phyloP scores from a whole-genome alignment of 1,140 invertebrate species.

The Telenomus remus region DNA sequence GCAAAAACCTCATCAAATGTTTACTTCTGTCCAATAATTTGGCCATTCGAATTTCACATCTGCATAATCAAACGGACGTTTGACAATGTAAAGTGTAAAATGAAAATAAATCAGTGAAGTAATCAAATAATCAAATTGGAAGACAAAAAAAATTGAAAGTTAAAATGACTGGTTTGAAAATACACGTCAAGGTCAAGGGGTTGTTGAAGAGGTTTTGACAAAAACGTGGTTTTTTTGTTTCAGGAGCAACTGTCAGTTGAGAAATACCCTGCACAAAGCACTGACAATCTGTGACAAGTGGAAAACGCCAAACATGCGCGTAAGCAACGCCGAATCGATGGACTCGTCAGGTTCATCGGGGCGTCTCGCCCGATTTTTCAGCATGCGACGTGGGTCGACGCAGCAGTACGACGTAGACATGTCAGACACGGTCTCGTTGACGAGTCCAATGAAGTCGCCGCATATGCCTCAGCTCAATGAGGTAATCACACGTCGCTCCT shows the following conservation, averaged over 20 bases:
- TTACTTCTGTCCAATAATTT: no score
- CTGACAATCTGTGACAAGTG: slow-evolving; percentile 83
- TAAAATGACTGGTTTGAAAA: no score
- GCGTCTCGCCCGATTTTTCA: slow-evolving; percentile 87
- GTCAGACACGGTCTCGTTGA: slow-evolving; percentile 69
- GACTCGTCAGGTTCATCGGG: slow-evolving; percentile 79
- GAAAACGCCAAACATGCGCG: slow-evolving; percentile 75
- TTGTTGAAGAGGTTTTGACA: no score
- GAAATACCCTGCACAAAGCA: slow-evolving; percentile 82
- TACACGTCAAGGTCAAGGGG: no score
- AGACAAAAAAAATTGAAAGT: no score
- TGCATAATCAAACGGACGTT: no score
- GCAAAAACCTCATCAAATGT: no score
- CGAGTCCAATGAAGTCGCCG: slow-evolving; percentile 68
- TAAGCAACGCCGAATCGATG: slow-evolving; percentile 70
- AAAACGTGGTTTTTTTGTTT: no score
- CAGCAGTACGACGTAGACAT: slow-evolving; percentile 84
- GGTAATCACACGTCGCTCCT: slow-evolving; percentile 71
- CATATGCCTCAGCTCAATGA: slow-evolving; percentile 87
- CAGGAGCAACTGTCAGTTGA: slow-evolving; percentile 82
- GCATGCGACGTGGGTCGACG: slow-evolving; percentile 85
- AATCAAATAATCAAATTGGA: no score
- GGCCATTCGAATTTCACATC: no score
- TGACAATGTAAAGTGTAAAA: no score
- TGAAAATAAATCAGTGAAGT: no score